A percentile compares a stretch with the other conserved stretches of the same genome.
phyloP scores from a whole-genome alignment of 2,888 invertebrate genomes.

The Clostera curtula region DNA sequence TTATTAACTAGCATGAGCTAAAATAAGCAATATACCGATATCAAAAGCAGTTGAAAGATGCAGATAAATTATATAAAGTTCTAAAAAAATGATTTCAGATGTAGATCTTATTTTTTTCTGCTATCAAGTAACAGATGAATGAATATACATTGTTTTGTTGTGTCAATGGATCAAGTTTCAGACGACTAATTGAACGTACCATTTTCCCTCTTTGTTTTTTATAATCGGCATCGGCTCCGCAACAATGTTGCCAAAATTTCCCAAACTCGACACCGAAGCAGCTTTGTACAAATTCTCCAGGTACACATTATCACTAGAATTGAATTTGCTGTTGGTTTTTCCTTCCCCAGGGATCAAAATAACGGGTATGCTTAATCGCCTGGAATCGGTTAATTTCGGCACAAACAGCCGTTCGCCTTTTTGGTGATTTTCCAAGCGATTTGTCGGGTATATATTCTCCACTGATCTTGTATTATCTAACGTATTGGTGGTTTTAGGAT shows the following conservation, averaged over 20 bases:
- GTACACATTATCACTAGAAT: conserved; percentile 55
- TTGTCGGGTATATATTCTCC: conserved; percentile 48
- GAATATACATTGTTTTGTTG: no score
- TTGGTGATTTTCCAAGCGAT: conserved; percentile 29
- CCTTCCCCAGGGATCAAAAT: conserved; percentile 52
- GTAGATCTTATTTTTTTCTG: no score
- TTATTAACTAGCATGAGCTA: no score
- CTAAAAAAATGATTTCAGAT: no score
- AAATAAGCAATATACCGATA: no score
- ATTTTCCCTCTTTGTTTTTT: conserved; percentile 67
- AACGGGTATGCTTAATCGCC: conserved; percentile 60
- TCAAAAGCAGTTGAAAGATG: no score
- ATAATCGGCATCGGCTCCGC: conserved; percentile 65
- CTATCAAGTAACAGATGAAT: no score
- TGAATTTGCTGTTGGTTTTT: conserved; percentile 54
- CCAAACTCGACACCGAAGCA: conserved; percentile 61
- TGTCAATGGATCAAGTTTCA: conserved; percentile 1
- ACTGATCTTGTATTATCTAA: conserved; percentile 46
- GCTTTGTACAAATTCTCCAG: conserved; percentile 64
- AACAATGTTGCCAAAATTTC: conserved; percentile 57
- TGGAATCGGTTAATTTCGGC: conserved; percentile 48
- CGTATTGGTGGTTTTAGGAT: conserved; percentile 30
- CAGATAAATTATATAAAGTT: no score
- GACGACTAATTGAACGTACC: conserved; percentile 34
- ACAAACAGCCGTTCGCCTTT: conserved; percentile 49